These are phyloP conservation scores for Tenrec ecaudatus DNA, from an alignment of 2,113 vertebrate species.

Conservation along the genomic window DNA sequence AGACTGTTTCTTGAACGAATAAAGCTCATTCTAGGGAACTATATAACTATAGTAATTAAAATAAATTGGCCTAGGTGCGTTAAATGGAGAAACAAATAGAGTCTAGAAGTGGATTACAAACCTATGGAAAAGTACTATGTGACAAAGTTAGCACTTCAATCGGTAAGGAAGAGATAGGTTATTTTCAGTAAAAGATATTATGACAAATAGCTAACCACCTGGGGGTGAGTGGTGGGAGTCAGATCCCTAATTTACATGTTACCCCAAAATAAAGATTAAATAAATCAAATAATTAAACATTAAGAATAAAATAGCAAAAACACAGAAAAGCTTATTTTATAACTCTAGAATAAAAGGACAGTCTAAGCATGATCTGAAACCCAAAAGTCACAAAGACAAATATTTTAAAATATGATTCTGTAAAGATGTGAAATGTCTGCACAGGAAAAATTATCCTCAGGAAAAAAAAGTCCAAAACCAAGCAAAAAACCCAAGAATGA, in stretches of 20 bases:
- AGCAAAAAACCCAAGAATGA: not conserved
- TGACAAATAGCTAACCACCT: not conserved
- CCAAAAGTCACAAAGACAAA: conserved; percentile 34
- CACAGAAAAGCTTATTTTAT: not conserved
- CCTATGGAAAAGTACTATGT: not conserved
- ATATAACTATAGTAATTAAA: conserved; percentile 63
- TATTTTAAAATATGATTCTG: conserved; percentile 18
- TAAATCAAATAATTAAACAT: not conserved
- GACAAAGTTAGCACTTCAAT: not conserved
- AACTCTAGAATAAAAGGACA: conserved; percentile 6
- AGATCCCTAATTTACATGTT: conserved; percentile 32
- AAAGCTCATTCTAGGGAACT: conserved; percentile 41
- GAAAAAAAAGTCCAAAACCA: conserved; percentile 4
- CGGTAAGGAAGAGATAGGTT: not conserved
- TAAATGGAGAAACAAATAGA: conserved; percentile 42
- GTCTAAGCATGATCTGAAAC: not conserved
- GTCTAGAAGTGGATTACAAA: conserved; percentile 32
- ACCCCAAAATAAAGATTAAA: conserved; percentile 37
- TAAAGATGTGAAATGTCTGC: not conserved
- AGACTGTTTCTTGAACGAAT: conserved; percentile 40
- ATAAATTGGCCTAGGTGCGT: conserved; percentile 41
- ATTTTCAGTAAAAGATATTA: conserved; percentile 44
- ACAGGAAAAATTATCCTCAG: not conserved
- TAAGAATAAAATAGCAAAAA: not conserved
- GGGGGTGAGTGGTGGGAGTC: accelerated